phyloP scores from a whole-genome alignment of 2,797 vertebrate genomes.

The Esox masquinongy region DNA sequence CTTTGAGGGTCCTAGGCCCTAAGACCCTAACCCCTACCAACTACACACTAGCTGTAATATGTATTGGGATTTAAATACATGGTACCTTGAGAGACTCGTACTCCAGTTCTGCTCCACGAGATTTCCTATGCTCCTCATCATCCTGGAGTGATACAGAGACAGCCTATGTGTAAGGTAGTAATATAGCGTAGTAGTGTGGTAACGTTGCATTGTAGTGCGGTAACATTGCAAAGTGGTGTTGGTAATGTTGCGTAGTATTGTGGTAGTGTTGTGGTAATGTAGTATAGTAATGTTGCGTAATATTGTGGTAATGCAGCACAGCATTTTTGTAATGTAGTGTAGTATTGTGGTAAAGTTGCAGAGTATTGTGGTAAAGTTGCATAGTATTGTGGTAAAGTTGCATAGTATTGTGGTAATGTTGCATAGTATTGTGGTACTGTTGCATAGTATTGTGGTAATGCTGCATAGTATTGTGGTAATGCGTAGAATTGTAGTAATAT shows the following conservation, averaged over 20 bases:
- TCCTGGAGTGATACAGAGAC: constrained; percentile 62
- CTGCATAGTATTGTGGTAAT: background rate
- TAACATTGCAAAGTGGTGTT: background rate
- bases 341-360: background rate
- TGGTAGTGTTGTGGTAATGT: background rate
- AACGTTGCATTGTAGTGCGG: background rate
- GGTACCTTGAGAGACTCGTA: constrained; percentile 97
- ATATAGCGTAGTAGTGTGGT: background rate
- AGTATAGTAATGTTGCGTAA: background rate
- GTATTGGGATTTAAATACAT: too few species aligned
- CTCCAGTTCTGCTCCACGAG: constrained; percentile 92
- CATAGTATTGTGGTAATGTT: background rate
- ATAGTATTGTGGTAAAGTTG: background rate
- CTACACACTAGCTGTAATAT: background rate
- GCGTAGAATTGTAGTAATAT: background rate
- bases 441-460: background rate
- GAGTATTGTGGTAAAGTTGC: background rate
- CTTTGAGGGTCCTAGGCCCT: background rate
- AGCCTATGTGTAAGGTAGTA: background rate
- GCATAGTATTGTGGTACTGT: background rate
- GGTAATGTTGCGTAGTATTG: background rate
- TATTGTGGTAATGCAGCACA: background rate
- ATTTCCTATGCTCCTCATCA: constrained; percentile 88
- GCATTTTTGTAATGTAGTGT: background rate
- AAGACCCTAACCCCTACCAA: background rate